Percentiles rank a stretch among this genome's conserved stretches.
phyloP scores from a whole-genome alignment of 2,113 vertebrate genomes.

The Sciurus niger region DNA sequence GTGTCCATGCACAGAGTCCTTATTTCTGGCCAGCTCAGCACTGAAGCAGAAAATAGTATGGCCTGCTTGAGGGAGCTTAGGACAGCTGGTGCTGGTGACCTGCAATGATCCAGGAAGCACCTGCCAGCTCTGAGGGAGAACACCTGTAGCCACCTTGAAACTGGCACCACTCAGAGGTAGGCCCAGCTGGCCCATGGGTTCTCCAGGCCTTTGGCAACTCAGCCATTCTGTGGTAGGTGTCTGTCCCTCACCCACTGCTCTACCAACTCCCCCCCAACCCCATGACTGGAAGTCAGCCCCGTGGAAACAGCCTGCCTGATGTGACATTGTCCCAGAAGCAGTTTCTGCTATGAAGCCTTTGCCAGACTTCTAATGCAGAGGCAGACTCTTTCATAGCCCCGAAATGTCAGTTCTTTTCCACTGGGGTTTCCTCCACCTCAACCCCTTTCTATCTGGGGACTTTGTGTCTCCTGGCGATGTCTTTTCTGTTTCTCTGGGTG shows the following conservation, averaged over 20 bases:
- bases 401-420: slow-evolving; percentile 54
- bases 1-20: fast-evolving
- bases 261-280: fast-evolving
- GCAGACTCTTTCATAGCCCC: neutral
- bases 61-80: neutral
- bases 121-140: neutral
- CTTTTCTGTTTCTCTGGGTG: neutral
- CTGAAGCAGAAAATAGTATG: neutral
- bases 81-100: neutral
- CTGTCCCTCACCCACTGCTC: neutral
- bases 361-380: neutral
- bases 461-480: neutral
- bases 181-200: fast-evolving
- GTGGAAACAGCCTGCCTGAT: neutral
- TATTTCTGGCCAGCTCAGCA: neutral
- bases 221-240: neutral
- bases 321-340: neutral
- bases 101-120: neutral
- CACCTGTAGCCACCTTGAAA: neutral
- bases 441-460: neutral
- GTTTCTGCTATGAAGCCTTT: neutral
- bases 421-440: neutral
- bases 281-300: neutral
- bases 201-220: neutral
- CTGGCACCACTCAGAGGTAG: neutral